phyloP scores from a whole-genome alignment of 2,113 vertebrate genomes.

The Hippocampus mohnikei region DNA sequence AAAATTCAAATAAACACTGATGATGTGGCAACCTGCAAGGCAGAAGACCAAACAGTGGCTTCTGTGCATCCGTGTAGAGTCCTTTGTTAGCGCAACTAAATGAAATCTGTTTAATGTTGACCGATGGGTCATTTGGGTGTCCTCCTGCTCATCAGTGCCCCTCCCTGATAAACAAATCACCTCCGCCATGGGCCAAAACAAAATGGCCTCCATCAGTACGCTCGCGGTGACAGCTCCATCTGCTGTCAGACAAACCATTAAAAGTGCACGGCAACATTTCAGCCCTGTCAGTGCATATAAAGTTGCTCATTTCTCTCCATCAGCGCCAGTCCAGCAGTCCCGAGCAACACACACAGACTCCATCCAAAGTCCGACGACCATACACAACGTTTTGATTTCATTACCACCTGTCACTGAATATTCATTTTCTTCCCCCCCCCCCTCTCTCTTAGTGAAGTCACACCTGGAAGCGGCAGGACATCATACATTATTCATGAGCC shows the following conservation, averaged over 20 bases:
- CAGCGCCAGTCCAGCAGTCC: conserved; percentile 70
- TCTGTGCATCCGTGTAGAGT: conserved; percentile 10
- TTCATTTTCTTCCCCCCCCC: conserved; percentile 64
- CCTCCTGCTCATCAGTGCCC: conserved; percentile 51
- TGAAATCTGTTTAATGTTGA: conserved; percentile 59
- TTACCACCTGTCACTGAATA: conserved; percentile 75
- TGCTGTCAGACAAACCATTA: conserved; percentile 74
- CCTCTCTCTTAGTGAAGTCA: conserved; percentile 49
- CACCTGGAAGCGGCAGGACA: conserved; percentile 68
- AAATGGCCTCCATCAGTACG: conserved; percentile 64
- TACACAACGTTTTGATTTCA: conserved; percentile 74
- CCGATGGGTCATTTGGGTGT: conserved; percentile 57
- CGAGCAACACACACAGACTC: conserved; percentile 61
- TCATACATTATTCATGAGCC: conserved; percentile 73
- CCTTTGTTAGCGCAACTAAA: conserved; percentile 34
- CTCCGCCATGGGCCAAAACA: conserved; percentile 58
- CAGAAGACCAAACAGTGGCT: not conserved
- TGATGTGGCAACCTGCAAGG: not conserved
- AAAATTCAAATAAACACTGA: not conserved
- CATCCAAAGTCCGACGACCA: conserved; percentile 67
- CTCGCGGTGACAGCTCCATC: conserved; percentile 67
- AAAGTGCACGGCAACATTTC: conserved; percentile 69
- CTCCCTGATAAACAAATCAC: conserved; percentile 64
- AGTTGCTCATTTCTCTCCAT: conserved; percentile 75
- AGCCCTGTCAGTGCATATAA: conserved; percentile 74